Conservation (phyloP, 2,113 vertebrate genomes). For the Pandion haliaetus region DNA sequence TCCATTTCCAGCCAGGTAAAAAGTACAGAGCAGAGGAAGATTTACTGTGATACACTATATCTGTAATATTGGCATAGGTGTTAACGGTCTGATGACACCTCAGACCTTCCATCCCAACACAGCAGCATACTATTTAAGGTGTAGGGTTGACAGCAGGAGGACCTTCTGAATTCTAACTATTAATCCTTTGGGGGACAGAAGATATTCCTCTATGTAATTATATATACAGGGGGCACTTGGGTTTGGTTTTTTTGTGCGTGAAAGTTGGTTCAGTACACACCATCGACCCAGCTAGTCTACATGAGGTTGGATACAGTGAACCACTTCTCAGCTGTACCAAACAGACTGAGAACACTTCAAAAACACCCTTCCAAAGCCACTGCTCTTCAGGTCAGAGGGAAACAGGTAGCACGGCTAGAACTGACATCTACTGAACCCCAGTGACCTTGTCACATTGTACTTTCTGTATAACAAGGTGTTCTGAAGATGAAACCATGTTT, state of each 20-base stretch:
- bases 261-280: not conserved
- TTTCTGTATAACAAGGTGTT: not conserved
- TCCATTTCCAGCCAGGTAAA: not conserved
- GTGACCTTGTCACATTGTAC: not conserved
- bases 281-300: rapidly evolving
- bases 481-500: not conserved
- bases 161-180: not conserved
- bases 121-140: not conserved
- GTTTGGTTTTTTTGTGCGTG: not conserved
- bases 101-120: not conserved
- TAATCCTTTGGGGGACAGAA: not conserved
- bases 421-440: not conserved
- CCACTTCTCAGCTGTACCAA: not conserved
- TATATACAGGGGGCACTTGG: rapidly evolving
- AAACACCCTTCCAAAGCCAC: not conserved
- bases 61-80: not conserved
- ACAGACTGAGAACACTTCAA: not conserved
- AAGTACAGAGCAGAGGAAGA: not conserved
- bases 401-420: not conserved
- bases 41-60: not conserved
- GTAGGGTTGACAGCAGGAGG: rapidly evolving
- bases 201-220: not conserved
- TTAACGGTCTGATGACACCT: not conserved
- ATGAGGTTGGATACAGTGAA: not conserved
- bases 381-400: not conserved